phyloP scores from a whole-genome alignment of 2,888 invertebrate species.

The Pristionchus mayeri region DNA sequence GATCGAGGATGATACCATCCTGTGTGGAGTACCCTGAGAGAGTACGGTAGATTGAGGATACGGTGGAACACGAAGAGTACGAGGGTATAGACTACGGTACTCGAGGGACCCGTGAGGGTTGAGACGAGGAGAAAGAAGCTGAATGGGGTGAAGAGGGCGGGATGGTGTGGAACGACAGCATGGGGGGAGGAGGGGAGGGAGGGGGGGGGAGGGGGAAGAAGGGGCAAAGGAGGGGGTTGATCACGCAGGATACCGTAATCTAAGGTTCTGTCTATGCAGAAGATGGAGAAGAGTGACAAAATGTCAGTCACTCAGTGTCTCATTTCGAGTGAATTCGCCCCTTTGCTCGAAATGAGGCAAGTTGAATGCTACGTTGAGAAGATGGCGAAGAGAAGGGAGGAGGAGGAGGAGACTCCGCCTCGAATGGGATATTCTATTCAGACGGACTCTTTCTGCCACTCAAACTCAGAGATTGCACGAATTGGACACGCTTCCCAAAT shows the following conservation, averaged over 20 bases:
- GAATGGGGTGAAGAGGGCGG: not conserved
- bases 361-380: constrained; percentile 28
- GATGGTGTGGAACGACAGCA: constrained; percentile 23
- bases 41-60: not conserved
- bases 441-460: too few species aligned
- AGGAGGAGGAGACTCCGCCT: not conserved
- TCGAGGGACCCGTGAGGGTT: not conserved
- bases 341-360: constrained; percentile 11
- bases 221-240: constrained; percentile 4
- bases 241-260: not conserved
- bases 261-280: not conserved
- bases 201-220: not conserved
- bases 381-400: not conserved
- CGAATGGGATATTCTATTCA: too few species aligned
- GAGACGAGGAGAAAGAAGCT: not conserved
- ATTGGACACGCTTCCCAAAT: not conserved
- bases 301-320: constrained; percentile 42
- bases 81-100: not conserved
- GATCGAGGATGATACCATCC: constrained; percentile 3
- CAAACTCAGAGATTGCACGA: too few species aligned
- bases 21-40: not conserved
- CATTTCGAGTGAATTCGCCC: constrained; percentile 23
- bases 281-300: constrained; percentile 37
- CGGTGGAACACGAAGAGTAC: not conserved
- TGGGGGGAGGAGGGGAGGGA: not conserved